phyloP scores from a whole-genome alignment of 2,888 invertebrate genomes.

The Coleophora deauratella region DNA sequence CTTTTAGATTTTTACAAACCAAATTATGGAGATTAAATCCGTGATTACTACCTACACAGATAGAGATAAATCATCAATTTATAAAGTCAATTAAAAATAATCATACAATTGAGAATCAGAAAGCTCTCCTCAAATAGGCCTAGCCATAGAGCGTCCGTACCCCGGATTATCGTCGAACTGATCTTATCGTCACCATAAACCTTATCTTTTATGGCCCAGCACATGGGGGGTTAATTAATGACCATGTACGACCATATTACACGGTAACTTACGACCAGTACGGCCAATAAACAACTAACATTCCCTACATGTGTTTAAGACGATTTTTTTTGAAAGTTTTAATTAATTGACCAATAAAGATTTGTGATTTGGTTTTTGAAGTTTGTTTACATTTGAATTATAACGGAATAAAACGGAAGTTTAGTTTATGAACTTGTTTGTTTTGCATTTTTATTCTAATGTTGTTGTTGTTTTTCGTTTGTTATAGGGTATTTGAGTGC shows the following conservation, averaged over 20 bases:
- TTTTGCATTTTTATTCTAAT: too few relatives aligned
- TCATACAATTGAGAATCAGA: slow-evolving; percentile 12
- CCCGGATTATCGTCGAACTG: neutral
- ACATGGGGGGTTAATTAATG: slow-evolving; percentile 60
- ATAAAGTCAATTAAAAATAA: neutral
- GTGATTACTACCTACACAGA: too few relatives aligned
- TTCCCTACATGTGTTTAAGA: slow-evolving; percentile 53
- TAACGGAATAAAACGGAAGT: too few relatives aligned
- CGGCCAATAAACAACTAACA: slow-evolving; percentile 47
- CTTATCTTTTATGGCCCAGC: slow-evolving; percentile 39
- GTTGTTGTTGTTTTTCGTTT: too few relatives aligned
- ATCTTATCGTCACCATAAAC: slow-evolving; percentile 35
- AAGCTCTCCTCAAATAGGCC: slow-evolving; percentile 23
- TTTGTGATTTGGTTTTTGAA: neutral
- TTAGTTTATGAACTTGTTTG: too few relatives aligned
- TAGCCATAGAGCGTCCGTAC: slow-evolving; percentile 14
- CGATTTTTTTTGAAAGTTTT: slow-evolving; percentile 45
- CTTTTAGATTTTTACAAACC: too few relatives aligned
- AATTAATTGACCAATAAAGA: slow-evolving; percentile 46
- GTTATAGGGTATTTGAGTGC: too few relatives aligned
- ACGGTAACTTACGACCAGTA: slow-evolving; percentile 41
- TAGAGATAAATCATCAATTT: too few relatives aligned
- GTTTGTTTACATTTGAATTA: neutral
- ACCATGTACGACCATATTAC: slow-evolving; percentile 46
- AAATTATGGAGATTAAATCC: too few relatives aligned